Evolutionary conservation across 2,113 vertebrate species (phyloP).

Genomic region (Antechinus flavipes): DNA sequence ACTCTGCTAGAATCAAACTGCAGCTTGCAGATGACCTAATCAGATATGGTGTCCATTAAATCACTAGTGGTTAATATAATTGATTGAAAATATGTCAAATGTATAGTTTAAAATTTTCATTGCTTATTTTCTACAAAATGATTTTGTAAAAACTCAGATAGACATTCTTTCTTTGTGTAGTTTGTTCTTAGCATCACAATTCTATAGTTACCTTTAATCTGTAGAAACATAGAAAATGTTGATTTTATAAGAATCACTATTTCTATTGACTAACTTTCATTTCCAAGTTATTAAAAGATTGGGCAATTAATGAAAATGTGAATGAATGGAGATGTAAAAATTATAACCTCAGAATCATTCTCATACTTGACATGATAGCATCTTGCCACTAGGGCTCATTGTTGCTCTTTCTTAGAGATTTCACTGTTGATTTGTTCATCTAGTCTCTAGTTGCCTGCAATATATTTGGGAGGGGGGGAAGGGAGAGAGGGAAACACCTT

Average conservation of each 20-base stretch:
- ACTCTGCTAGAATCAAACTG: conserved; percentile 50
- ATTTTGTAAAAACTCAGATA: conserved; percentile 43
- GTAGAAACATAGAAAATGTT: conserved; percentile 64
- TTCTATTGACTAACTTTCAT: conserved; percentile 67
- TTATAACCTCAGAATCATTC: background rate
- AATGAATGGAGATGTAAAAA: background rate
- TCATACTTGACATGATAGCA: conserved; percentile 73
- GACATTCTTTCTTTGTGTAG: conserved; percentile 42
- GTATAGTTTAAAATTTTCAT: conserved; percentile 57
- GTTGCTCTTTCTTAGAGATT: conserved; percentile 77
- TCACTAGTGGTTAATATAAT: conserved; percentile 4
- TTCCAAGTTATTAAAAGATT: conserved; percentile 6
- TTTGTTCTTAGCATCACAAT: background rate
- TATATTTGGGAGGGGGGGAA: background rate
- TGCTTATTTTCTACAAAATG: conserved; percentile 39
- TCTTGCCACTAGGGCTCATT: conserved; percentile 82
- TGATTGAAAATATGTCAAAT: background rate
- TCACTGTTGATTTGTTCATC: background rate
- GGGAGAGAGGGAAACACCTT: background rate
- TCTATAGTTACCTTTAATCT: conserved; percentile 48
- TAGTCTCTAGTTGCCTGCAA: background rate
- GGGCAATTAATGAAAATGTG: conserved; percentile 5
- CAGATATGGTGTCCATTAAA: conserved; percentile 35
- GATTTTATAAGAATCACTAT: conserved; percentile 55
- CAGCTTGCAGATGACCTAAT: conserved; percentile 63